A percentile compares a stretch with the other conserved stretches of the same genome.
These are phyloP conservation scores for Crypturellus undulatus DNA, from an alignment of 2,113 vertebrate genomes.

Conservation along the genomic window DNA sequence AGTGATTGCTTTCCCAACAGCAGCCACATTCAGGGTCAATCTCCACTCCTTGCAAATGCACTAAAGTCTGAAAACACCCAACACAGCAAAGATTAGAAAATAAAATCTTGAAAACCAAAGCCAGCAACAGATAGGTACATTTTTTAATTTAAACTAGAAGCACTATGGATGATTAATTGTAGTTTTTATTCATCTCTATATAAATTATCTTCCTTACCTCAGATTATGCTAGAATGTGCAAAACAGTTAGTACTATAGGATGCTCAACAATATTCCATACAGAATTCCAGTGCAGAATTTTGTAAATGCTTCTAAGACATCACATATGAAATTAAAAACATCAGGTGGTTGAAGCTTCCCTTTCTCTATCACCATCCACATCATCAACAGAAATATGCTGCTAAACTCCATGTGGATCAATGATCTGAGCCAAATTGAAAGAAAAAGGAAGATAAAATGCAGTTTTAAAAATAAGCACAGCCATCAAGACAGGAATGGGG, in stretches of 20 bases:
- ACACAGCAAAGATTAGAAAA: background rate
- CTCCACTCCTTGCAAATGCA: background rate
- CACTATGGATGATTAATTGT: background rate
- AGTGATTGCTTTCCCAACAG: background rate
- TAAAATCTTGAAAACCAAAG: background rate
- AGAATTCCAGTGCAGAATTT: background rate
- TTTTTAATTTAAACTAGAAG: background rate
- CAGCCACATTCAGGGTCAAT: background rate
- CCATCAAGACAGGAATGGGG: background rate
- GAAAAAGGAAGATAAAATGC: background rate
- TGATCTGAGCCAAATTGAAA: background rate
- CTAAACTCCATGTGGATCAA: background rate
- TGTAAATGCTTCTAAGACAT: rapidly evolving
- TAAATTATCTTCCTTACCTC: background rate
- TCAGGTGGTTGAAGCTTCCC: background rate
- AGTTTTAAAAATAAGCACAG: background rate
- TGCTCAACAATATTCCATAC: background rate
- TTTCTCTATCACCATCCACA: background rate
- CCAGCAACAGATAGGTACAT: background rate
- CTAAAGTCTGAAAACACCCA: background rate
- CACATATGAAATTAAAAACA: background rate
- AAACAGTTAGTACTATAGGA: background rate
- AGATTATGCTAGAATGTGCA: background rate
- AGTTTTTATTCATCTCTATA: background rate
- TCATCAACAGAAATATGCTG: background rate